Evolutionary conservation across 2,888 invertebrate species (phyloP).

Genomic region (Conistra vaccinii): DNA sequence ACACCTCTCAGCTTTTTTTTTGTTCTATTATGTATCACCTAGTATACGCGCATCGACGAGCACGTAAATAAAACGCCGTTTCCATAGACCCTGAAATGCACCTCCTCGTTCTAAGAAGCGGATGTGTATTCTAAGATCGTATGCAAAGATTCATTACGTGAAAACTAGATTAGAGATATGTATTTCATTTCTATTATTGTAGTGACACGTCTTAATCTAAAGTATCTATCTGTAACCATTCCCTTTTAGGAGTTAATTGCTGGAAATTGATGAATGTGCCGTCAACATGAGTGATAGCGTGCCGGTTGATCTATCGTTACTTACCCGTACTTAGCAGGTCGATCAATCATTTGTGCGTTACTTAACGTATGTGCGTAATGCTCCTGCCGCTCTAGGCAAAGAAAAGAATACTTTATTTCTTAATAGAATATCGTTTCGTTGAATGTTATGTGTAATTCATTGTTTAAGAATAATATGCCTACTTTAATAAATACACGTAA

Average conservation of each 20-base stretch:
- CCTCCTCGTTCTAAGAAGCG: too few relatives aligned
- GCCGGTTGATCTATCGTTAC: conserved; percentile 16
- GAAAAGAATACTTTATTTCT: conserved; percentile 1
- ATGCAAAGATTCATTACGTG: too few relatives aligned
- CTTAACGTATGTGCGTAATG: not conserved
- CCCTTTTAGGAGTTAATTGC: conserved; percentile 36
- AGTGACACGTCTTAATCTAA: conserved; percentile 3
- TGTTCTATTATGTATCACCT: too few relatives aligned
- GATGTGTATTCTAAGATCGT: too few relatives aligned
- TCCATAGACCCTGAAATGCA: too few relatives aligned
- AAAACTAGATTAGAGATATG: too few relatives aligned
- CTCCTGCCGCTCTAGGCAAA: not conserved
- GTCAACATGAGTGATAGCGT: conserved; percentile 30
- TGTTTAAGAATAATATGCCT: not conserved
- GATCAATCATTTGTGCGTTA: conserved; percentile 45
- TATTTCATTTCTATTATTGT: not conserved
- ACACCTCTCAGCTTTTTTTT: too few relatives aligned
- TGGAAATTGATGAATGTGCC: conserved; percentile 48
- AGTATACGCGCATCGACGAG: too few relatives aligned
- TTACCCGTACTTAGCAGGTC: conserved; percentile 19
- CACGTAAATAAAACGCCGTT: too few relatives aligned
- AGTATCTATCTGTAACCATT: not conserved
- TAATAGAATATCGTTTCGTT: not conserved
- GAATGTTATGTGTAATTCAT: not conserved
- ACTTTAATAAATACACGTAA: not conserved